These are phyloP conservation scores for Cremastobaeus sp. DNA, from an alignment of 2,888 invertebrate species.

Conservation along the genomic window DNA sequence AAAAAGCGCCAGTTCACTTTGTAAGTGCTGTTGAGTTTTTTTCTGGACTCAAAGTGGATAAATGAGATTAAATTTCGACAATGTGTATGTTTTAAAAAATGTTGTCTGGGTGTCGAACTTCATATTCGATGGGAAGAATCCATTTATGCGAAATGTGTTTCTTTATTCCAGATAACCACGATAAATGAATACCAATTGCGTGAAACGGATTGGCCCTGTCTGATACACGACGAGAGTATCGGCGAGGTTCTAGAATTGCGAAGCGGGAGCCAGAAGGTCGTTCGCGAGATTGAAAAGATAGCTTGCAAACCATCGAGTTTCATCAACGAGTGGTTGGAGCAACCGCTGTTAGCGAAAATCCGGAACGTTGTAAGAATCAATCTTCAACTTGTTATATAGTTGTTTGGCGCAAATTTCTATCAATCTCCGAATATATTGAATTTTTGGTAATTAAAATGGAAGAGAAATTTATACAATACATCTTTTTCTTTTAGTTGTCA, in stretches of 20 bases:
- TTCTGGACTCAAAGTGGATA: too few species aligned
- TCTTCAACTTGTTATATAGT: too few species aligned
- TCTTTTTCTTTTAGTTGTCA: too few species aligned
- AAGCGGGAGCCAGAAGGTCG: conserved; percentile 73
- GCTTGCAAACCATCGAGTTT: conserved; percentile 78
- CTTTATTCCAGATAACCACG: conserved; percentile 70
- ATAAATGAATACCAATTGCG: conserved; percentile 78
- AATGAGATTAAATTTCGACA: too few species aligned
- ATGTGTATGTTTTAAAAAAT: too few species aligned
- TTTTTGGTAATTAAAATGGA: background rate
- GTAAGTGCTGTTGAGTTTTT: conserved; percentile 58
- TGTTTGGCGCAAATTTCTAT: too few species aligned
- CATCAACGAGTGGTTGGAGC: conserved; percentile 78
- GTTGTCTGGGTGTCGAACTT: too few species aligned
- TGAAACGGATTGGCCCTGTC: conserved; percentile 80
- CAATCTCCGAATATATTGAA: too few species aligned
- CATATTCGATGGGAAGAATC: too few species aligned
- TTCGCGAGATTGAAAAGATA: conserved; percentile 79
- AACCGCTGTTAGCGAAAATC: conserved; percentile 64
- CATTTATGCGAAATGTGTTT: conserved; percentile 4
- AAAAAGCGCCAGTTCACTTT: conserved; percentile 64
- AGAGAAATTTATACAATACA: too few species aligned
- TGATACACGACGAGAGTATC: conserved; percentile 73
- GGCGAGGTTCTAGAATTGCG: conserved; percentile 74
- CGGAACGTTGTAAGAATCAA: conserved; percentile 64